Conservation (phyloP, 2,888 invertebrate genomes). For the Calliscelio sp. region DNA sequence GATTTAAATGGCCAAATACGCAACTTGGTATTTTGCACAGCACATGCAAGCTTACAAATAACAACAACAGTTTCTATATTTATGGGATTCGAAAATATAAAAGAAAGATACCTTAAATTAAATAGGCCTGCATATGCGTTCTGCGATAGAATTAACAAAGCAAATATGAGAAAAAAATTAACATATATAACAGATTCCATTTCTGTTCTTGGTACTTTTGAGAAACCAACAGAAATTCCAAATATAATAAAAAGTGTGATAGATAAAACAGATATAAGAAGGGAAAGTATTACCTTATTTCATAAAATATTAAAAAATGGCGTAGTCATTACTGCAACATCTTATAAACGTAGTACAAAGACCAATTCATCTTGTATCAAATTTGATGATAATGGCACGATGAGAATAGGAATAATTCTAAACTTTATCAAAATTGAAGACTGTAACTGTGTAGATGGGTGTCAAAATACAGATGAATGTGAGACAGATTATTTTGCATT, state of each 20-base stretch:
- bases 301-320: background rate
- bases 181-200: background rate
- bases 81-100: background rate
- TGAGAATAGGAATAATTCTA: no score
- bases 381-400: no score
- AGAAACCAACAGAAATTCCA: background rate
- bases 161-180: background rate
- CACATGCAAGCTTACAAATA: background rate
- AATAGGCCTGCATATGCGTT: background rate
- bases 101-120: background rate
- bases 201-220: background rate
- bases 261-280: background rate
- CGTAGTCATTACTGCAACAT: background rate
- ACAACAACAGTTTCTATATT: background rate
- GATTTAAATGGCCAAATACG: conserved; percentile 9
- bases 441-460: no score
- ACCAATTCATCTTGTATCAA: background rate
- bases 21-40: background rate
- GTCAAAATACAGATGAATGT: no score
- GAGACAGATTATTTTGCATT: no score
- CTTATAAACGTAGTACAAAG: background rate
- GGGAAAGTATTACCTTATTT: background rate
- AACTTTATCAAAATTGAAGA: no score
- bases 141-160: background rate
- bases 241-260: background rate